These are phyloP conservation scores for Plestiodon gilberti DNA, from an alignment of 2,113 vertebrate genomes.

Conservation along the genomic window DNA sequence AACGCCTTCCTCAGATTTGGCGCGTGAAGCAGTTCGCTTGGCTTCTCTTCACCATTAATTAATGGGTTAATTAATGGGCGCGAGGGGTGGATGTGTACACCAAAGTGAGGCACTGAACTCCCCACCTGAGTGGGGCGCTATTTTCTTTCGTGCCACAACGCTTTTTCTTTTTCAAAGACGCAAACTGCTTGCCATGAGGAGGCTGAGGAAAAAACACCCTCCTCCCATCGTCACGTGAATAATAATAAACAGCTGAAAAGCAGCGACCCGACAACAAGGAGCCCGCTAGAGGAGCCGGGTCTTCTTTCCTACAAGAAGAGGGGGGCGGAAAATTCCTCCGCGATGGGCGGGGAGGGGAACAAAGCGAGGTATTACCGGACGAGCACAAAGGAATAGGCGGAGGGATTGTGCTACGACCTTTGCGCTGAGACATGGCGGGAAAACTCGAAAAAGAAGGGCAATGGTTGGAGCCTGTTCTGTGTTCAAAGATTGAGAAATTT, in stretches of 20 bases:
- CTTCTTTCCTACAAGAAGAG: not conserved
- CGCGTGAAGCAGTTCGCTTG: too few species aligned
- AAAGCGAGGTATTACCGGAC: not conserved
- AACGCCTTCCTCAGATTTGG: not conserved
- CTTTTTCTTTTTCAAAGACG: too few species aligned
- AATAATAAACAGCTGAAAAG: too few species aligned
- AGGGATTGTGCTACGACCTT: not conserved
- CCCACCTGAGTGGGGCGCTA: not conserved
- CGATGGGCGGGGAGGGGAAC: not conserved
- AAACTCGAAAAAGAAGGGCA: not conserved
- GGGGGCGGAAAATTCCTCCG: not conserved
- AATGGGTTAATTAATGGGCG: not conserved
- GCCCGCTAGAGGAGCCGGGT: rapidly evolving
- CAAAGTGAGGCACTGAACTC: not conserved
- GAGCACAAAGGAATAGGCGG: too few species aligned
- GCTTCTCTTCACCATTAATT: too few species aligned
- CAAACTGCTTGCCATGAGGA: too few species aligned
- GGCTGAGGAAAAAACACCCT: too few species aligned
- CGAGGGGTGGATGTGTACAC: not conserved
- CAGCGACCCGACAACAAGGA: too few species aligned
- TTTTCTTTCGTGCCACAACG: not conserved
- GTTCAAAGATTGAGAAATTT: too few species aligned
- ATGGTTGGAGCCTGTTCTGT: not conserved
- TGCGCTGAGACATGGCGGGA: not conserved
- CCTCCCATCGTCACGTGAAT: too few species aligned